A percentile compares a stretch with the other conserved stretches of the same genome.
Conservation (phyloP, 1,140 invertebrate genomes). For the Aethina tumida region DNA sequence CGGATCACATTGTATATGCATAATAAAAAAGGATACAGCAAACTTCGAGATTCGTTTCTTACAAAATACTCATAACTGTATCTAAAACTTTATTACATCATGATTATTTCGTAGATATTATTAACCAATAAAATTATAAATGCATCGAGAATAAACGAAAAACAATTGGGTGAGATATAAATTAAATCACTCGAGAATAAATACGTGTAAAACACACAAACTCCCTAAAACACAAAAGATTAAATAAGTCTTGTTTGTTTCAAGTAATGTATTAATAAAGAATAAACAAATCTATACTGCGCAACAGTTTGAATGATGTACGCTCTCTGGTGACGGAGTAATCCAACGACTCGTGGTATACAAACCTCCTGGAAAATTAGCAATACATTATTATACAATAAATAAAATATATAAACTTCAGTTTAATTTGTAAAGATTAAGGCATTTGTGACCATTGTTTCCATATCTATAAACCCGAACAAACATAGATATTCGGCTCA, state of each 20-base stretch:
- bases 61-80: too few species aligned
- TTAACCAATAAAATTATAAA: conserved; percentile 3
- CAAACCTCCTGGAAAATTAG: conserved; percentile 61
- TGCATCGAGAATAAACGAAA: conserved; percentile 3
- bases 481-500: too few species aligned
- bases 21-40: too few species aligned
- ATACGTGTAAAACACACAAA: conserved; percentile 1
- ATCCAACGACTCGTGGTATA: conserved; percentile 62
- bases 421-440: too few species aligned
- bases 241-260: conserved; percentile 79
- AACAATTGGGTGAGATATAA: too few species aligned
- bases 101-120: conserved; percentile 3
- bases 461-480: too few species aligned
- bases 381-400: too few species aligned
- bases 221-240: conserved; percentile 15
- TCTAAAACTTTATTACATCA: conserved; percentile 6
- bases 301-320: conserved; percentile 76
- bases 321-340: conserved; percentile 73
- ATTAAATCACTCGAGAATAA: too few species aligned
- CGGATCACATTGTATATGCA: too few species aligned
- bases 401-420: too few species aligned
- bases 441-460: too few species aligned
- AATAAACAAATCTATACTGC: conserved; percentile 85
- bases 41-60: too few species aligned
- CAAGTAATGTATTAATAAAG: conserved; percentile 71